phyloP scores from a whole-genome alignment of 2,113 vertebrate genomes.

The Cynopterus brachyotis region DNA sequence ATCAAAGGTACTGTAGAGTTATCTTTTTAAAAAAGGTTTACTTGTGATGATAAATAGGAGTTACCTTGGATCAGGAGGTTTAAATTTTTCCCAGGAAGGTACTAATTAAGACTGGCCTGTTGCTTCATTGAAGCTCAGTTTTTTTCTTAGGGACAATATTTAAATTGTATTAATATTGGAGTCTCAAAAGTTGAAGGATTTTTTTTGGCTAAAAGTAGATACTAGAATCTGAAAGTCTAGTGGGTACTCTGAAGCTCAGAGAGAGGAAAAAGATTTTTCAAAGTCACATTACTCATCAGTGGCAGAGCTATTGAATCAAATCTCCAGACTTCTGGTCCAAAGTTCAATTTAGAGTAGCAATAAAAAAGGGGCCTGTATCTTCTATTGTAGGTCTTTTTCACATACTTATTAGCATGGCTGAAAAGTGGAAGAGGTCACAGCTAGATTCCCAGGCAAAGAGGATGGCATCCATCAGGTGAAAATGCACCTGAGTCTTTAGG shows the following conservation, averaged over 20 bases:
- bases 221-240: conserved; percentile 15
- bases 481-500: background rate
- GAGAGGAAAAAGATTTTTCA: conserved; percentile 22
- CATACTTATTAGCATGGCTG: background rate
- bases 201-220: conserved; percentile 25
- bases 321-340: background rate
- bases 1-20: background rate
- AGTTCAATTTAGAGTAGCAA: background rate
- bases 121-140: background rate
- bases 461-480: background rate
- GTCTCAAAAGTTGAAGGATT: conserved; percentile 24
- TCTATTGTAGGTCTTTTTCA: background rate
- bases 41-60: background rate
- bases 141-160: conserved; percentile 38
- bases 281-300: background rate
- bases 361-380: background rate
- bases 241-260: background rate
- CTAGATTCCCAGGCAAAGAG: background rate
- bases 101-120: background rate
- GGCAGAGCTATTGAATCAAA: background rate
- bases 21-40: background rate
- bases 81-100: background rate
- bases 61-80: background rate
- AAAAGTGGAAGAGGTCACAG: background rate
- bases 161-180: conserved; percentile 36